phyloP scores from a whole-genome alignment of 2,888 invertebrate genomes.

The Drosophila algonquin region DNA sequence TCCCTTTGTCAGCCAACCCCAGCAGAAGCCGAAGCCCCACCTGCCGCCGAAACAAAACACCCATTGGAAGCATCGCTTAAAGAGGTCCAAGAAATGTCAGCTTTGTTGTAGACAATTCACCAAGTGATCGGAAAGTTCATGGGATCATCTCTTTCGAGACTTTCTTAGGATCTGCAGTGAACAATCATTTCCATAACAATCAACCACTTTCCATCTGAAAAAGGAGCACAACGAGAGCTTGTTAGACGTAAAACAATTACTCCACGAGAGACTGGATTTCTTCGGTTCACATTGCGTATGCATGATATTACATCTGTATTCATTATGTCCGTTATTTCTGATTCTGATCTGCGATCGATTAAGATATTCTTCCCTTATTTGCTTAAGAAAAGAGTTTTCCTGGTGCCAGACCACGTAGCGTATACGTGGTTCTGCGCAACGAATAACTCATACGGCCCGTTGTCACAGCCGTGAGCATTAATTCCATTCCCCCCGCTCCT shows the following conservation, averaged over 20 bases:
- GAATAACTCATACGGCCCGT: slow-evolving; percentile 24
- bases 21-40: too few species aligned
- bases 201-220: too few species aligned
- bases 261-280: too few species aligned
- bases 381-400: neutral
- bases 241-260: too few species aligned
- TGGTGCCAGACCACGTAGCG: slow-evolving; percentile 1
- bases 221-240: too few species aligned
- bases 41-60: slow-evolving; percentile 1
- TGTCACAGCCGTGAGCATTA: slow-evolving; percentile 9
- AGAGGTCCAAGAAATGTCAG: slow-evolving; percentile 12
- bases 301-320: too few species aligned
- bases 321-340: too few species aligned
- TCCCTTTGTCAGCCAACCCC: slow-evolving; percentile 38
- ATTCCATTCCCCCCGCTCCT: neutral
- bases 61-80: slow-evolving; percentile 31
- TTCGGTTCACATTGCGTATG: too few species aligned
- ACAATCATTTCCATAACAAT: too few species aligned
- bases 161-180: too few species aligned
- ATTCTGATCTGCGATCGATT: too few species aligned
- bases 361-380: too few species aligned
- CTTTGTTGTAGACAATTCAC: neutral
- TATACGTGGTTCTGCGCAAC: slow-evolving; percentile 12
- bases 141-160: neutral
- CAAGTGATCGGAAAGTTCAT: neutral